A percentile compares a stretch with the other conserved stretches of the same genome.
These are phyloP conservation scores for Halichoeres trimaculatus DNA, from an alignment of 2,113 vertebrate species.

Conservation along the genomic window DNA sequence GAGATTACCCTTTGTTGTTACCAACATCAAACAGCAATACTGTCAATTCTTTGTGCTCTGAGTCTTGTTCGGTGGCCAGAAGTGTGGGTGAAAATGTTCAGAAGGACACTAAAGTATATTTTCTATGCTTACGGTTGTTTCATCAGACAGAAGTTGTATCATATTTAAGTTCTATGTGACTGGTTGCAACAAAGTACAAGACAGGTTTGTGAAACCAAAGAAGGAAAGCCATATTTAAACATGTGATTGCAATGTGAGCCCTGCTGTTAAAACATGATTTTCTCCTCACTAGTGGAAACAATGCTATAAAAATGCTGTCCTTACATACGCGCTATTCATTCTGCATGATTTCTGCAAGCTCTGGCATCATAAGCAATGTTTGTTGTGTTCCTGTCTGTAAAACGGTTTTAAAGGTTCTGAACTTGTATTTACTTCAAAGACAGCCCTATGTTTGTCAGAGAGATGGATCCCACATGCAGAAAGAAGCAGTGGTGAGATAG, in stretches of 20 bases:
- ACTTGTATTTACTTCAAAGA: slow-evolving; percentile 24
- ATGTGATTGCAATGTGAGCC: slow-evolving; percentile 31
- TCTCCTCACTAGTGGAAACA: slow-evolving; percentile 11
- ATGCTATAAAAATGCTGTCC: slow-evolving; percentile 8
- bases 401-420: slow-evolving; percentile 15
- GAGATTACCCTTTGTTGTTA: slow-evolving; percentile 31
- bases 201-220: slow-evolving; percentile 75
- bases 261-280: slow-evolving; percentile 27
- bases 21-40: slow-evolving; percentile 62
- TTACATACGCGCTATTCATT: slow-evolving; percentile 8
- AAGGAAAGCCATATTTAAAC: slow-evolving; percentile 77
- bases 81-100: slow-evolving; percentile 19
- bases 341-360: slow-evolving; percentile 35
- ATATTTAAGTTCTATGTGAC: slow-evolving; percentile 20
- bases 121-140: slow-evolving; percentile 31
- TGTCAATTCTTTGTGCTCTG: slow-evolving; percentile 41
- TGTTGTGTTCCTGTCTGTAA: slow-evolving; percentile 19
- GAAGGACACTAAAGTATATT: slow-evolving; percentile 19
- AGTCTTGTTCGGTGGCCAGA: slow-evolving; percentile 11
- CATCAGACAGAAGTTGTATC: slow-evolving; percentile 22
- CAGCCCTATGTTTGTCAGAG: slow-evolving; percentile 23
- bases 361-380: slow-evolving; percentile 9
- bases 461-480: slow-evolving; percentile 17
- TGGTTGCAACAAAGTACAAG: slow-evolving; percentile 27
- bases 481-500: background rate